These are phyloP conservation scores for Drosophila setifemur DNA, from an alignment of 1,140 invertebrate genomes.

Conservation along the genomic window DNA sequence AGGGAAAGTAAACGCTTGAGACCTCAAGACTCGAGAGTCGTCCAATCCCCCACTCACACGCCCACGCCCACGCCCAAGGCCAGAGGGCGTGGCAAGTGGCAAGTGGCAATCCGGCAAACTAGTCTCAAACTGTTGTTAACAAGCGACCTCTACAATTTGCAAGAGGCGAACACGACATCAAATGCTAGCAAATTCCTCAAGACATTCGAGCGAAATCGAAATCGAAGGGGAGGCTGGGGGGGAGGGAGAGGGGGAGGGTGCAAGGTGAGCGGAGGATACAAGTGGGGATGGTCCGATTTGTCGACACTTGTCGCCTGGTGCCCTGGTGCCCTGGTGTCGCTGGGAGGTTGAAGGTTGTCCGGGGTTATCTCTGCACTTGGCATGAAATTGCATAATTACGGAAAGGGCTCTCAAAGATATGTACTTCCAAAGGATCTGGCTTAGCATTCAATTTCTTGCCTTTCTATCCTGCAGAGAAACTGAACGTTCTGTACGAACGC, in stretches of 20 bases:
- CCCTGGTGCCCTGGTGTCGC: no score
- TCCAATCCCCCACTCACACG: background rate
- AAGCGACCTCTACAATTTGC: constrained; percentile 50
- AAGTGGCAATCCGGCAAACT: constrained; percentile 12
- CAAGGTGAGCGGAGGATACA: constrained; percentile 15
- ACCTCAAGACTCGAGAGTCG: background rate
- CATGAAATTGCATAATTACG: constrained; percentile 54
- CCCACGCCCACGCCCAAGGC: constrained; percentile 9
- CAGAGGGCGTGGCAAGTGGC: constrained; percentile 6
- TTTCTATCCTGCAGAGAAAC: constrained; percentile 84
- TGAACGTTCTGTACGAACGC: constrained; percentile 91
- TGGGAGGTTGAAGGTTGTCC: constrained; percentile 26
- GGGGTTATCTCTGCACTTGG: constrained; percentile 42
- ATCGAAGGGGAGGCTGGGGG: constrained; percentile 7
- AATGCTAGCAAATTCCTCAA: constrained; percentile 4
- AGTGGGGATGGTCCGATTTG: constrained; percentile 22
- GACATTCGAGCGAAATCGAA: constrained; percentile 3
- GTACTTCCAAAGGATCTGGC: constrained; percentile 18
- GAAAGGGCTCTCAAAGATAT: constrained; percentile 17
- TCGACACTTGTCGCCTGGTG: constrained; percentile 24
- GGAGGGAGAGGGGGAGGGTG: constrained; percentile 15
- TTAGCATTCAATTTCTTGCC: background rate
- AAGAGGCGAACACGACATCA: constrained; percentile 32
- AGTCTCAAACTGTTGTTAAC: constrained; percentile 49
- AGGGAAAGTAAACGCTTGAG: constrained; percentile 13